Evolutionary conservation across 2,888 invertebrate species (phyloP), one percentile per base, ranked within the genome.

Genomic region (Chrysotoxum bicinctum): DNA sequence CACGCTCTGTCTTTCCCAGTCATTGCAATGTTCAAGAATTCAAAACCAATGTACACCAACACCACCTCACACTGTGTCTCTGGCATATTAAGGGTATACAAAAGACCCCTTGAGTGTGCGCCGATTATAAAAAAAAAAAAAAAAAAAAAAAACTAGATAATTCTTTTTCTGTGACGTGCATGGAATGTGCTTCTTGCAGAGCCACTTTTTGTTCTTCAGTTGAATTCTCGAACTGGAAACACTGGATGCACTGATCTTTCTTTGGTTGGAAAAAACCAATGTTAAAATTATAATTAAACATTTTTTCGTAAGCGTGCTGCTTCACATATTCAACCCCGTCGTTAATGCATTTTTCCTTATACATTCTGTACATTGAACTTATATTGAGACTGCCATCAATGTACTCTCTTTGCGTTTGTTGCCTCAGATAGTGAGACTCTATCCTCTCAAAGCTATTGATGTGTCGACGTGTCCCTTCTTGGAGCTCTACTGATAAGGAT

Each of bases 381-480:
- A 45, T n/a, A n/a, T n/a, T n/a, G n/a, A n/a, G n/a, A n/a, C n/a
- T n/a, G 8, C 68, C 68, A 69, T 69, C 52, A 52, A 54, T 69
- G 52, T 40, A 69, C n/a, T 69, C 68, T 35, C 68, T 35, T 7
- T 68, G 54, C 8, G 54, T 40, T 52, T 50, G 52, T 14, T 50
- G 50, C 26, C 68, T 52, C 40, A 40, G 40, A 40, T 40, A 40
- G 6, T n/a, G n/a, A n/a, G n/a, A 40, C 7, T 40, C 40, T 40
- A 40, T 40, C 40, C 70, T 26, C 19, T 56, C 21, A 21, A 70
- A 58, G 19, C 70, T 56, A 32, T 56, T 56, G 10, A n/a, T n/a
- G n/a, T n/a, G n/a, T n/a, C n/a, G 45, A 54, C 16, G 4, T 50
- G 50, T 70, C 5, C 43, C 56, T 40, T 70, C 70, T 30, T 19